Conservation (phyloP, 2,797 vertebrate species). For the Clarias platycephalus region DNA sequence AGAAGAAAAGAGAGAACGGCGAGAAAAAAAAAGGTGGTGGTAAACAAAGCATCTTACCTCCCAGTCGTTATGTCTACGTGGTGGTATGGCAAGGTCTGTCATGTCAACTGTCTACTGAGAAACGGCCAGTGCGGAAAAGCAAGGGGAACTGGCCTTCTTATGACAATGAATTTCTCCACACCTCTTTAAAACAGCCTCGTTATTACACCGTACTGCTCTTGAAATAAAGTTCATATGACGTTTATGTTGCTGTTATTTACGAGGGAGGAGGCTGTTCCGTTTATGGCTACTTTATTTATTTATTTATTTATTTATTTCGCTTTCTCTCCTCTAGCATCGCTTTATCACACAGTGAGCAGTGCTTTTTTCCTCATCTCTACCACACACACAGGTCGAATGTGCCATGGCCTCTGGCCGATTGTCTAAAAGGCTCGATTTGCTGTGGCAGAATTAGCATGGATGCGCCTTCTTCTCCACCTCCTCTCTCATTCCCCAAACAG, state of each 20-base stretch:
- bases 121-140: constrained; percentile 58
- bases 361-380: constrained; percentile 59
- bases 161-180: constrained; percentile 72
- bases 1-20: constrained; percentile 50
- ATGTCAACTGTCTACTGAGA: constrained; percentile 68
- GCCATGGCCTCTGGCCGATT: constrained; percentile 63
- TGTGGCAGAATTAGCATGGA: constrained; percentile 65
- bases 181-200: constrained; percentile 78
- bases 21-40: background rate
- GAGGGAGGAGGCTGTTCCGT: constrained; percentile 71
- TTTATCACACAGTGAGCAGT: constrained; percentile 69
- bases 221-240: constrained; percentile 80
- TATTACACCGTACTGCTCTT: constrained; percentile 74
- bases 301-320: constrained; percentile 42
- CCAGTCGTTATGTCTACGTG: constrained; percentile 61
- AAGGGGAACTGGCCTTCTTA: constrained; percentile 67
- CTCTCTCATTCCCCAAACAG: constrained; percentile 57
- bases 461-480: constrained; percentile 46
- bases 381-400: constrained; percentile 67
- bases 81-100: constrained; percentile 59
- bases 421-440: constrained; percentile 68
- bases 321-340: constrained; percentile 64
- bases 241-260: constrained; percentile 85
- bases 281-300: constrained; percentile 69
- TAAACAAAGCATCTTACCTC: constrained; percentile 43